phyloP scores from a whole-genome alignment of 2,888 invertebrate species.

The Seladonia tumulorum region DNA sequence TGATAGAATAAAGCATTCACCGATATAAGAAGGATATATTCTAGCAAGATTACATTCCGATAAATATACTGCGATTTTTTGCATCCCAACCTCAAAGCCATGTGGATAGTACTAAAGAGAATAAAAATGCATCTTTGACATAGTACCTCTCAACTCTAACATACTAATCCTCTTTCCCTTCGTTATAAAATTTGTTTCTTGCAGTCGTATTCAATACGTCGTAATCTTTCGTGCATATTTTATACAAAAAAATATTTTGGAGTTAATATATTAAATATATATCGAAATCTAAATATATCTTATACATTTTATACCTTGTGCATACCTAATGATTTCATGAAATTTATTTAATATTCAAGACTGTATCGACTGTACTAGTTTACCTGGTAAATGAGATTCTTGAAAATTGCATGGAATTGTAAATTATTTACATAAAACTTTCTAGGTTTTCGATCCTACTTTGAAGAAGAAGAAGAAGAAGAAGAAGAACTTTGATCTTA shows the following conservation, averaged over 20 bases:
- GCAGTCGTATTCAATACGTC: not conserved
- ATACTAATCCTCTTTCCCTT: not conserved
- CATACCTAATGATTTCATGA: not conserved
- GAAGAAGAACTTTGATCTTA: constrained; percentile 97
- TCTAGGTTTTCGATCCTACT: constrained; percentile 93
- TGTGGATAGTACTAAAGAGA: constrained; percentile 49
- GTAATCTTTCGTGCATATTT: not conserved
- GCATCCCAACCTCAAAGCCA: constrained; percentile 67
- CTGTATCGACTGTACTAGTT: not conserved
- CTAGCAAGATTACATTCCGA: not conserved
- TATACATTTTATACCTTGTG: not conserved
- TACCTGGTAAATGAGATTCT: not conserved
- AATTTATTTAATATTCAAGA: not conserved
- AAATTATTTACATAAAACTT: constrained; percentile 20
- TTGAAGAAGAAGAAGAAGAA: constrained; percentile 97
- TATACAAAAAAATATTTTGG: not conserved
- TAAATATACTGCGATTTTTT: constrained; percentile 12
- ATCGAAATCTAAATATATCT: not conserved
- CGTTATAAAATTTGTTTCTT: not conserved
- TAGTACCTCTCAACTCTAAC: constrained; percentile 12
- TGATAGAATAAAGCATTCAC: not conserved
- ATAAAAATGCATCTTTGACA: not conserved
- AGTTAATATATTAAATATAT: not conserved
- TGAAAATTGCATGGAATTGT: not conserved
- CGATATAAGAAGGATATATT: not conserved